phyloP scores from a whole-genome alignment of 2,113 vertebrate species.

The Pyrgilauda ruficollis region DNA sequence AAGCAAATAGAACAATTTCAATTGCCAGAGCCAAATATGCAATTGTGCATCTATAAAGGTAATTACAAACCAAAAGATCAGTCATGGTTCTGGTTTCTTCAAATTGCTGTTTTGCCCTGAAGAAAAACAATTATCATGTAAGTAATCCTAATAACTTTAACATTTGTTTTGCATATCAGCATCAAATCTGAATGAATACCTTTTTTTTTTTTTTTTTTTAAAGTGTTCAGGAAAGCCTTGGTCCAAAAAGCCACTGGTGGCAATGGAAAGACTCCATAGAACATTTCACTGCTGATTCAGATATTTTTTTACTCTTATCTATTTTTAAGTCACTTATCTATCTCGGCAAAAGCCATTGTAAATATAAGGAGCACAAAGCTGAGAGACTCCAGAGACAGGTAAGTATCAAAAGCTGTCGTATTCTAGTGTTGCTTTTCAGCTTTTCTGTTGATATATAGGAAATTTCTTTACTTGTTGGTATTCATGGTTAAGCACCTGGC shows the following conservation, averaged over 20 bases:
- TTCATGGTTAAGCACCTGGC: neutral
- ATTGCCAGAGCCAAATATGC: conserved; percentile 21
- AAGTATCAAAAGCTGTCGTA: neutral
- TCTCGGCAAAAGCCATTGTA: neutral
- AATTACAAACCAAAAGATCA: conserved; percentile 47
- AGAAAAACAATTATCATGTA: conserved; percentile 22
- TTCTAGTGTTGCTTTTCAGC: neutral
- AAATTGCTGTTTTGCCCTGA: conserved; percentile 33
- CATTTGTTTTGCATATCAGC: conserved; percentile 11
- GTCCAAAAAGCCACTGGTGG: neutral
- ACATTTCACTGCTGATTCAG: neutral
- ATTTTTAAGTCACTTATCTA: neutral
- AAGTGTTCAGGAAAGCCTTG: neutral
- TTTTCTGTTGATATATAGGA: neutral
- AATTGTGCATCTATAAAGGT: conserved; percentile 36
- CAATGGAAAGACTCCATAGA: neutral
- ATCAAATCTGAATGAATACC: conserved; percentile 1
- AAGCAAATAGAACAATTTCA: conserved; percentile 50
- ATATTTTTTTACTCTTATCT: neutral
- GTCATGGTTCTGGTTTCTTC: conserved; percentile 19
- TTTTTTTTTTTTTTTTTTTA: neutral
- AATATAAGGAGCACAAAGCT: neutral
- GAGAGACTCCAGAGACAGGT: neutral
- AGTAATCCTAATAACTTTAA: conserved; percentile 27
- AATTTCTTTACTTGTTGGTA: neutral